Base-by-base conservation (phyloP, 2,888 invertebrate species). In the Opisthograptis luteolata region DNA sequence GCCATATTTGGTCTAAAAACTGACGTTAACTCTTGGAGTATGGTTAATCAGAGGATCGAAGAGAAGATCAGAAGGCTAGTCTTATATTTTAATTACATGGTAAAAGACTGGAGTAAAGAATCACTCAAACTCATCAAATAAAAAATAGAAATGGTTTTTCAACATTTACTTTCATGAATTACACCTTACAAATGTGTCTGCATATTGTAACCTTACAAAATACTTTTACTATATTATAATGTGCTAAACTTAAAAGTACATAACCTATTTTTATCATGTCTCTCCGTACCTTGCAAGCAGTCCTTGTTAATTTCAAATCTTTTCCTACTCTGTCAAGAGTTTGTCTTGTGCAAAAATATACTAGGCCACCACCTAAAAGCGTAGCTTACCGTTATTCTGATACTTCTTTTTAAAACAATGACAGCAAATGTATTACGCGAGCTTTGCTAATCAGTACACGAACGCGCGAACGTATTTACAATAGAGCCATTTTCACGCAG, bases 161-260 rank as follows among this genome's bases (percentile, higher is more conserved):
- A 84, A 89, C 87, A 87, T 90, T 89, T 90, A 90, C 81, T 89
- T 73, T 85, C 81, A 87, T 87, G 88, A 89, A 88, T 86, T 85
- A 90, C 86, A 84, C 81, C 81, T 86, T 89, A 90, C 83, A 88
- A 86, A 88, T 84, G 84, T 86, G 84, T 87, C 77, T 77, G 87
- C 86, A 86, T 89, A 86, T 84, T 82, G 84, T 87, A 84, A 87
- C 79, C 89, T 89, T 90, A 89, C 74, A 87, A 84, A 86, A 73
- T 82, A 83, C 76, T 69, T 79, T 80, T 80, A 75, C 84, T 79
- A 84, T 79, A 84, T 81, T 83, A 84, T 83, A 87, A 87, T 87
- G 88, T 88, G 88, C 87, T 89, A 87, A 87, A 88, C 87, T 89
- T 88, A 89, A 84, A 51, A 84, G 57, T 59, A 79, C 73, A 84